These are phyloP conservation scores for Sylvilagus bachmani DNA, from an alignment of 2,113 vertebrate species.

Conservation along the genomic window DNA sequence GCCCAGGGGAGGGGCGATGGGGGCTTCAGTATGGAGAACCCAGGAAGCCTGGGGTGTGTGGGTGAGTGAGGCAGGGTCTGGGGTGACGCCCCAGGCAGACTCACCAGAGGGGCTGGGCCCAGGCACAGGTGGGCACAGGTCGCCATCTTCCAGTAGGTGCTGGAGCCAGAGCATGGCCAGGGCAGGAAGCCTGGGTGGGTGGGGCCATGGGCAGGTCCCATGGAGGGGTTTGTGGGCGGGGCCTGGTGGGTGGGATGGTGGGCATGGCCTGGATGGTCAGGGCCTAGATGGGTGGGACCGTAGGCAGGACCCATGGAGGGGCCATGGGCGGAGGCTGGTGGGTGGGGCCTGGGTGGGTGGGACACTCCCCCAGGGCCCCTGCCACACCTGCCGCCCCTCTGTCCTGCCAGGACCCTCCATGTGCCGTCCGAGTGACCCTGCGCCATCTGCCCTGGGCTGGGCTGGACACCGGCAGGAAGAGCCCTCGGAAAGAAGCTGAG, in stretches of 20 bases:
- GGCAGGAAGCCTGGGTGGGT: neutral
- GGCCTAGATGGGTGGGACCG: neutral
- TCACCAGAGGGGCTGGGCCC: neutral
- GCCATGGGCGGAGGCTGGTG: too few relatives aligned
- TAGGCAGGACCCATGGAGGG: too few relatives aligned
- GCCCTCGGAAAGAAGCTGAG: neutral
- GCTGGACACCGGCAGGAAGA: rapidly evolving
- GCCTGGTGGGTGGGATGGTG: too few relatives aligned
- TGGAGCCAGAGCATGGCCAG: neutral
- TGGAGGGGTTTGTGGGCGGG: too few relatives aligned
- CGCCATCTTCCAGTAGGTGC: too few relatives aligned
- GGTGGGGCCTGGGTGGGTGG: too few relatives aligned
- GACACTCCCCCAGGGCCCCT: neutral
- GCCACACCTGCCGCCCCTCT: neutral
- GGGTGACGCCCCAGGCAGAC: neutral
- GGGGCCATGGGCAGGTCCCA: too few relatives aligned
- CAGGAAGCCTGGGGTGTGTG: neutral
- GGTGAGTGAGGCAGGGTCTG: neutral
- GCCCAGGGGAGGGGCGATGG: neutral
- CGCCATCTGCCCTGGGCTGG: rapidly evolving
- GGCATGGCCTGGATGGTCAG: too few relatives aligned
- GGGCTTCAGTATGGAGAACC: neutral
- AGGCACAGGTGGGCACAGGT: too few relatives aligned
- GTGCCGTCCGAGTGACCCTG: neutral
- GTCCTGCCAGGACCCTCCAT: neutral